A percentile compares a stretch with the other conserved stretches of the same genome.
Conservation (phyloP, 2,797 vertebrate species). For the Crocidura indochinensis region DNA sequence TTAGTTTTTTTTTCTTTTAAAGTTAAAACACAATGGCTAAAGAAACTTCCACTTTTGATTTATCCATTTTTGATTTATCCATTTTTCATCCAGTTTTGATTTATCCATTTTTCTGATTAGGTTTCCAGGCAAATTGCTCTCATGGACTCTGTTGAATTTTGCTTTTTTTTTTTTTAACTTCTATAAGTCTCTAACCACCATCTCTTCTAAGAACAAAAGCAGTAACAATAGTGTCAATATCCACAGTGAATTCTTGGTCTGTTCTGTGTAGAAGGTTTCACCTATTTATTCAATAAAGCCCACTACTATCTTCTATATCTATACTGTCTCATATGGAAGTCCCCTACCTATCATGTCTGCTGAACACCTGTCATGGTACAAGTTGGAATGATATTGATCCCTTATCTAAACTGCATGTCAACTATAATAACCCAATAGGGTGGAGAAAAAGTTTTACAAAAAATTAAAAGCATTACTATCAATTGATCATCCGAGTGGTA, state of each 20-base stretch:
- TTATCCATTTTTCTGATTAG: not conserved
- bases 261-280: not conserved
- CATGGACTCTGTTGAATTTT: not conserved
- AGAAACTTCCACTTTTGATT: not conserved
- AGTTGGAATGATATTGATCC: not conserved
- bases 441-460: not conserved
- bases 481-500: no score
- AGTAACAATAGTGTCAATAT: not conserved
- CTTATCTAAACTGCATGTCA: not conserved
- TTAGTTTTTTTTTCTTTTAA: not conserved
- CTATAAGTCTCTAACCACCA: not conserved
- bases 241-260: not conserved
- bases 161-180: not conserved
- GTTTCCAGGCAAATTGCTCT: not conserved
- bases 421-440: not conserved
- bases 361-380: not conserved
- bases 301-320: not conserved
- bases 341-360: not conserved
- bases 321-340: not conserved
- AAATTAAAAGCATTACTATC: not conserved
- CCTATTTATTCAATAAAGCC: slow-evolving; percentile 11
- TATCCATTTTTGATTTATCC: not conserved
- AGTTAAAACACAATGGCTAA: not conserved
- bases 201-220: slow-evolving; percentile 1
- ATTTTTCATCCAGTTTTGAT: not conserved